A percentile compares a stretch with the other conserved stretches of the same genome.
Evolutionary conservation across 2,888 invertebrate species (phyloP).

Genomic region (Merodon equestris): DNA sequence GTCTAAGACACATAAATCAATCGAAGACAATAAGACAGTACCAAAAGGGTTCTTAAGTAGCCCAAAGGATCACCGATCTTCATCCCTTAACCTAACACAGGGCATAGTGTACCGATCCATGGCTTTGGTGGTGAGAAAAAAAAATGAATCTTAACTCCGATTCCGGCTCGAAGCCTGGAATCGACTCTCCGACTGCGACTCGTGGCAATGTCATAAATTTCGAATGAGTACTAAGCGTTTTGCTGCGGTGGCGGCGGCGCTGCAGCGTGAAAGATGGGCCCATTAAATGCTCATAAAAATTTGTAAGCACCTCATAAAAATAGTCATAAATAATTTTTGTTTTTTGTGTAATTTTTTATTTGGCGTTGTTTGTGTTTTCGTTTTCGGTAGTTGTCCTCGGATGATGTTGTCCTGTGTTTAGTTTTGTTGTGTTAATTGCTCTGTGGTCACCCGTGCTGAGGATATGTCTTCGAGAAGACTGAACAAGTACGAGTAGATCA

Average conservation of each 20-base stretch:
- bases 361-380: slow-evolving; percentile 59
- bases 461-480: slow-evolving; percentile 37
- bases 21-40: slow-evolving; percentile 27
- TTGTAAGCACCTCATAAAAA: slow-evolving; percentile 80
- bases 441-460: slow-evolving; percentile 64
- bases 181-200: slow-evolving; percentile 30
- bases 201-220: slow-evolving; percentile 67
- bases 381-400: slow-evolving; percentile 70
- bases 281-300: slow-evolving; percentile 79
- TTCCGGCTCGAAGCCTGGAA: slow-evolving; percentile 64
- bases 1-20: slow-evolving; percentile 56
- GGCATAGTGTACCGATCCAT: no score
- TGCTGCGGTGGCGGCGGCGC: slow-evolving; percentile 40
- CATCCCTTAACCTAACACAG: slow-evolving; percentile 64
- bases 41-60: slow-evolving; percentile 45
- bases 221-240: slow-evolving; percentile 41
- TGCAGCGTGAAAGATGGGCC: slow-evolving; percentile 70
- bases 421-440: slow-evolving; percentile 61
- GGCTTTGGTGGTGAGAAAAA: slow-evolving; percentile 61
- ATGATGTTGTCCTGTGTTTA: slow-evolving; percentile 51
- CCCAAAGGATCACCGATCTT: slow-evolving; percentile 18
- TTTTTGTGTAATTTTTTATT: slow-evolving; percentile 64
- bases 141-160: slow-evolving; percentile 15
- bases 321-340: slow-evolving; percentile 77
- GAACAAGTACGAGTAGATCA: slow-evolving; percentile 52